A percentile compares a stretch with the other conserved stretches of the same genome.
Conservation (phyloP, 2,113 vertebrate species). For the Tichodroma muraria region DNA sequence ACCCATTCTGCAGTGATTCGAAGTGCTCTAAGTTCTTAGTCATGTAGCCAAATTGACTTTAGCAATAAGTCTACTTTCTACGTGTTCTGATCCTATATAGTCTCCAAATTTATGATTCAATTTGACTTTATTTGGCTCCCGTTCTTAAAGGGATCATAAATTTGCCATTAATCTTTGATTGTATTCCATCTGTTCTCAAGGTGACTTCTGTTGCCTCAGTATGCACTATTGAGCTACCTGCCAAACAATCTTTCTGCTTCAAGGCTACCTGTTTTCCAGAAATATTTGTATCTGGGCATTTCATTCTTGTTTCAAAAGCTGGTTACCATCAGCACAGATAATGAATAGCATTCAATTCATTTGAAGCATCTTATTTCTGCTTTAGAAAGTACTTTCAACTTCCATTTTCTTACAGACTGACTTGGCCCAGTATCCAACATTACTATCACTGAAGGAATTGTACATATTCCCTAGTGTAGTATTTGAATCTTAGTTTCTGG, state of each 20-base stretch:
- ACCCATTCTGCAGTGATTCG: background rate
- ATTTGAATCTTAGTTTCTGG: background rate
- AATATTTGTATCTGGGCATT: background rate
- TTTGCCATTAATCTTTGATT: slow-evolving; percentile 68
- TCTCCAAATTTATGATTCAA: slow-evolving; percentile 65
- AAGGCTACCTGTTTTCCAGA: background rate
- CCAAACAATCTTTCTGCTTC: slow-evolving; percentile 39
- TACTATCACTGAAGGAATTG: background rate
- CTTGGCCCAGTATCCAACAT: background rate
- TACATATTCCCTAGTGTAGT: background rate
- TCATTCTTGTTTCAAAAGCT: slow-evolving; percentile 29
- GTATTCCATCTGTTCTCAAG: slow-evolving; percentile 70
- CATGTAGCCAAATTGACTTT: slow-evolving; percentile 62
- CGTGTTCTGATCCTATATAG: slow-evolving; percentile 27
- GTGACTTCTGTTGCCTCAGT: slow-evolving; percentile 62
- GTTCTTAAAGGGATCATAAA: slow-evolving; percentile 63
- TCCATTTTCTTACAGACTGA: background rate
- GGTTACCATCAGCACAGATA: background rate
- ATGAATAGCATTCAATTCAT: background rate
- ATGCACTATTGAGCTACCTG: background rate
- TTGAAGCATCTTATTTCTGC: background rate
- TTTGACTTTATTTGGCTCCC: slow-evolving; percentile 67
- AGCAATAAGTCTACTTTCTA: slow-evolving; percentile 54
- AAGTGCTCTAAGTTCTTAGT: background rate
- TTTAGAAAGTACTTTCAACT: background rate